A percentile compares a stretch with the other conserved stretches of the same genome.
Conservation (phyloP, 2,888 invertebrate species). For the Nephrotoma guestfalica region DNA sequence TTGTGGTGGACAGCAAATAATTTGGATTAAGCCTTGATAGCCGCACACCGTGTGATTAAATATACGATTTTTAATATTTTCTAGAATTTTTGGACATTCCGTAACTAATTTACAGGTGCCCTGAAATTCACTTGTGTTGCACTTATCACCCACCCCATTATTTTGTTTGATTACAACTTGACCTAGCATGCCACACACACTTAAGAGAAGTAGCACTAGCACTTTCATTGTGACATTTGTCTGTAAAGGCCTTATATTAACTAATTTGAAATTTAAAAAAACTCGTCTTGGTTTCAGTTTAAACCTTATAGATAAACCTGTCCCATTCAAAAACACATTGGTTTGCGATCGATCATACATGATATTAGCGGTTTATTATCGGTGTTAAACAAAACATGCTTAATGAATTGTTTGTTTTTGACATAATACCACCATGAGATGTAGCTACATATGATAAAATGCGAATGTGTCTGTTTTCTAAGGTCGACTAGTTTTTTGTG, state of each 20-base stretch:
- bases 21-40: not conserved
- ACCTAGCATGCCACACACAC: not conserved
- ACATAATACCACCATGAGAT: no score
- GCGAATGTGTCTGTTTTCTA: no score
- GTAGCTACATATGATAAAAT: no score
- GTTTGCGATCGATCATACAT: no score
- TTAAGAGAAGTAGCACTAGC: not conserved
- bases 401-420: no score
- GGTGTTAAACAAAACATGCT: no score
- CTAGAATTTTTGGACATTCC: not conserved
- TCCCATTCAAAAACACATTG: not conserved
- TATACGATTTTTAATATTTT: not conserved
- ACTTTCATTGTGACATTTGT: not conserved
- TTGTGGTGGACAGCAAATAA: not conserved
- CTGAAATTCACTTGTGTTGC: not conserved
- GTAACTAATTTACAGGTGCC: not conserved
- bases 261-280: not conserved
- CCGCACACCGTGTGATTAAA: not conserved
- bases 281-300: not conserved
- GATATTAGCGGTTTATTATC: no score
- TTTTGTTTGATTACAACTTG: not conserved
- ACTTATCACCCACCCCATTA: not conserved
- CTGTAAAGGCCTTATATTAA: not conserved
- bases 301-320: not conserved
- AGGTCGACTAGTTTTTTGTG: no score